Evolutionary conservation across 2,888 invertebrate genomes (phyloP), one percentile per base, ranked within the genome.

Genomic region (Nebria salina): DNA sequence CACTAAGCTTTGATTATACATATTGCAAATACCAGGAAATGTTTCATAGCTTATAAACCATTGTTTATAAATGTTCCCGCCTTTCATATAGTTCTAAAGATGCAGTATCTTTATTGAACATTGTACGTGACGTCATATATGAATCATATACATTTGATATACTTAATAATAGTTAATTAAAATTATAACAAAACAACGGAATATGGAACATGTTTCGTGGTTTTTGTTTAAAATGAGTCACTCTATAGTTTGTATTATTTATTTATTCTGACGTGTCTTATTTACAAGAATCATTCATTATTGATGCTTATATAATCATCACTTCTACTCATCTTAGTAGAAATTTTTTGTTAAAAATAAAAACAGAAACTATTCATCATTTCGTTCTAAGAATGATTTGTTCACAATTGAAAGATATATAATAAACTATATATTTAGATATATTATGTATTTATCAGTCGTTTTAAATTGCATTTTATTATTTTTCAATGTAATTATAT

Each of bases 361-460:
- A 54, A 54, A 8, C 11, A 54, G 54, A 54, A 54, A 11, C 7
- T 11, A 11, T 1, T 54, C 13, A 34, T 34, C 13, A 11, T 54
- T 54, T 7, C 13, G 54, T 54, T 43, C 43, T 43, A 43, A 43
- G 43, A 43, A 43, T 6, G 43, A 43, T 20, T 20, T 20, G 43
- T 43, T 54, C 13, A 54, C 54, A 54, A 54, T 54, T 54, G 54
- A 54, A 54, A 54, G 8, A 54, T 54, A 54, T 54, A 11, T 3
- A 11, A 11, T 54, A 54, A 54, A 13, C 54, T 11, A 54, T 43
- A 8, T 43, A 8, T 11, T 54, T 54, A 54, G 54, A 54, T 54
- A 54, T 13, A 54, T 54, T 11, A 54, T 54, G 54, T 13, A 54
- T 54, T 68, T 68, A 68, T 20, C 68, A 68, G 68, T 68, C 26